These are phyloP conservation scores for Emmelina monodactyla DNA, from an alignment of 2,888 invertebrate species.

Conservation along the genomic window DNA sequence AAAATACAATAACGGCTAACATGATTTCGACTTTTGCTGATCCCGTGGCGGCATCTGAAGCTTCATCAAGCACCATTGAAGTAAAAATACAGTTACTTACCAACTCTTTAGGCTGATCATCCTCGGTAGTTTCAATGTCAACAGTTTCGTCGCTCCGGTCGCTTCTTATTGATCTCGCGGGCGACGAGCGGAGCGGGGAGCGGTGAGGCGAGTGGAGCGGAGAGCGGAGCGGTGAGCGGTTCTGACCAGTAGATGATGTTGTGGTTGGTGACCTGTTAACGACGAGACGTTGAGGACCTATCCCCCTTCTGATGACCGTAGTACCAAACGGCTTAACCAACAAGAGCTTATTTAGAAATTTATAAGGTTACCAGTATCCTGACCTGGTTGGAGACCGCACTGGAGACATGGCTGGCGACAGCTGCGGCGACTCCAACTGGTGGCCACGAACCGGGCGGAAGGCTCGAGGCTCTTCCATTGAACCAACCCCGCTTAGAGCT, in stretches of 20 bases:
- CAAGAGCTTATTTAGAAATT: too few relatives aligned
- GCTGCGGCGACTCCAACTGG: conserved; percentile 42
- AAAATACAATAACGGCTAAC: too few relatives aligned
- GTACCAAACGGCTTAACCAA: too few relatives aligned
- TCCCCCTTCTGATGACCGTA: too few relatives aligned
- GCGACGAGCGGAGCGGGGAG: conserved; percentile 29
- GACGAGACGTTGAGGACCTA: too few relatives aligned
- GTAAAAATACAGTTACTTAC: conserved; percentile 31
- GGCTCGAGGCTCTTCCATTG: conserved; percentile 51
- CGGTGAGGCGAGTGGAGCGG: conserved; percentile 30
- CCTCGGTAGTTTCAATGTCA: conserved; percentile 88
- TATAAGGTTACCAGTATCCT: too few relatives aligned
- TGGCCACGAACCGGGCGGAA: conserved; percentile 50
- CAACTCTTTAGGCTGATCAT: conserved; percentile 60
- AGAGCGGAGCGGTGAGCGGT: conserved; percentile 18
- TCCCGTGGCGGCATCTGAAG: too few relatives aligned
- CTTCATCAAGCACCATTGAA: too few relatives aligned
- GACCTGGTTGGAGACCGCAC: conserved; percentile 44
- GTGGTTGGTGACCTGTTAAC: conserved; percentile 36
- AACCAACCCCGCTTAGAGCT: conserved; percentile 44
- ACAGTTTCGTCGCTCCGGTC: conserved; percentile 82
- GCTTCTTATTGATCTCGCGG: conserved; percentile 41
- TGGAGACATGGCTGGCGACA: conserved; percentile 43
- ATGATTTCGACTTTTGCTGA: too few relatives aligned
- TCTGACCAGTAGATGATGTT: conserved; percentile 32